Percentiles rank a stretch among this genome's conserved stretches.
These are phyloP conservation scores for Apotomis betuletana DNA, from an alignment of 2,888 invertebrate species.

Conservation along the genomic window DNA sequence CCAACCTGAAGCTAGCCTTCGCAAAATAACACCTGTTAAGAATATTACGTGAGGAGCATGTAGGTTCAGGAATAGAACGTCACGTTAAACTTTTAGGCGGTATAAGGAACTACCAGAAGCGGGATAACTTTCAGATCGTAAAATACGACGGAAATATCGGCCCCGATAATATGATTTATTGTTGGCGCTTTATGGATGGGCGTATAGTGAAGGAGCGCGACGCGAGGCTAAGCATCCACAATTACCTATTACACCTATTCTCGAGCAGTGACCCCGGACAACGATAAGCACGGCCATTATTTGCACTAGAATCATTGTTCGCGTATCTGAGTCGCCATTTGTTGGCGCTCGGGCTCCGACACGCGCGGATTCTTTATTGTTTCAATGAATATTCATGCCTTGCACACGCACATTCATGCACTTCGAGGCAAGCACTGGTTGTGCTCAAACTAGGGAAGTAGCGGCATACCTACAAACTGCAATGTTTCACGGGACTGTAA, in stretches of 20 bases:
- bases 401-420: slow-evolving; percentile 29
- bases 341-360: slow-evolving; percentile 46
- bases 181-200: slow-evolving; percentile 32
- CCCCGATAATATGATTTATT: slow-evolving; percentile 33
- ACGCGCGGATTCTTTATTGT: slow-evolving; percentile 37
- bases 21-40: slow-evolving; percentile 11
- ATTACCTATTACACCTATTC: slow-evolving; percentile 47
- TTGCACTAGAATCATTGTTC: slow-evolving; percentile 67
- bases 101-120: slow-evolving; percentile 9
- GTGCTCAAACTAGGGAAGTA: slow-evolving; percentile 1
- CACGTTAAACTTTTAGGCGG: background rate
- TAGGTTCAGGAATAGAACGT: background rate
- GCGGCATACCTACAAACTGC: slow-evolving; percentile 2
- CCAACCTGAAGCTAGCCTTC: slow-evolving; percentile 19
- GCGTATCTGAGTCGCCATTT: slow-evolving; percentile 61
- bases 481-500: background rate
- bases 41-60: background rate
- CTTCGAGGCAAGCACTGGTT: background rate
- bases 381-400: slow-evolving; percentile 43
- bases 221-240: slow-evolving; percentile 31
- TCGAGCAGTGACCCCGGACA: slow-evolving; percentile 51
- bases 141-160: slow-evolving; percentile 34
- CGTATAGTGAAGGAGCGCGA: slow-evolving; percentile 17
- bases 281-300: slow-evolving; percentile 65
- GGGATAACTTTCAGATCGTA: slow-evolving; percentile 26